A percentile compares a stretch with the other conserved stretches of the same genome.
phyloP scores from a whole-genome alignment of 2,797 vertebrate genomes.

The Moxostoma hubbsi region DNA sequence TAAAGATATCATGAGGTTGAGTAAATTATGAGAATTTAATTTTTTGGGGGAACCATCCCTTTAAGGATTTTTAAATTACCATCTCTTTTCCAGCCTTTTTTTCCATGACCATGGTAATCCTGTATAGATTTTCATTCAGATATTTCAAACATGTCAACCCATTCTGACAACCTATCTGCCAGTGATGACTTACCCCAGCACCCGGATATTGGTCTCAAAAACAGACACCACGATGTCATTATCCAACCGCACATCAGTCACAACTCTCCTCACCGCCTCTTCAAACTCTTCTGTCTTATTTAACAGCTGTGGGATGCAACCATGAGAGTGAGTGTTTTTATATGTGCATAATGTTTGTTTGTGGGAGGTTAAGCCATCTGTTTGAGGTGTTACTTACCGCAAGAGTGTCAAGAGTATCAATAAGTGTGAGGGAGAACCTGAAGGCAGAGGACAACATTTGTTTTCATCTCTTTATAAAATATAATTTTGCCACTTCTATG shows the following conservation, averaged over 20 bases:
- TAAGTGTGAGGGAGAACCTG: constrained; percentile 97
- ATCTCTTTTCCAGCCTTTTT: too few species aligned
- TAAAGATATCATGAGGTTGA: too few species aligned
- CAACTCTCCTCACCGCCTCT: constrained; percentile 92
- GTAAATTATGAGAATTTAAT: too few species aligned
- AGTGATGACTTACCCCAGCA: constrained; percentile 89
- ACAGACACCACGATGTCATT: constrained; percentile 98
- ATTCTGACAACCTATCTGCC: too few species aligned
- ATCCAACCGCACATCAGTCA: constrained; percentile 94
- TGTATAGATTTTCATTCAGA: too few species aligned
- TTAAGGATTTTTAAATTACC: too few species aligned
- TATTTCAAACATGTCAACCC: too few species aligned
- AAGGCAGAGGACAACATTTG: constrained; percentile 51
- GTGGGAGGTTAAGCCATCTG: neutral
- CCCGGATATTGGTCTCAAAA: constrained; percentile 99
- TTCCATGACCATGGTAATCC: too few species aligned
- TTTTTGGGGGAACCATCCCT: too few species aligned
- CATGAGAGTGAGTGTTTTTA: neutral
- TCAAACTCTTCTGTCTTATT: constrained; percentile 98
- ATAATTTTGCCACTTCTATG: neutral
- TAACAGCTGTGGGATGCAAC: constrained; percentile 82
- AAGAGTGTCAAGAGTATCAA: constrained; percentile 97
- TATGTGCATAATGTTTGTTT: too few species aligned
- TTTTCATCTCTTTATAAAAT: neutral
- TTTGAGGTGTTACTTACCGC: constrained; percentile 81